phyloP scores from a whole-genome alignment of 2,888 invertebrate species.

The Busseola fusca region DNA sequence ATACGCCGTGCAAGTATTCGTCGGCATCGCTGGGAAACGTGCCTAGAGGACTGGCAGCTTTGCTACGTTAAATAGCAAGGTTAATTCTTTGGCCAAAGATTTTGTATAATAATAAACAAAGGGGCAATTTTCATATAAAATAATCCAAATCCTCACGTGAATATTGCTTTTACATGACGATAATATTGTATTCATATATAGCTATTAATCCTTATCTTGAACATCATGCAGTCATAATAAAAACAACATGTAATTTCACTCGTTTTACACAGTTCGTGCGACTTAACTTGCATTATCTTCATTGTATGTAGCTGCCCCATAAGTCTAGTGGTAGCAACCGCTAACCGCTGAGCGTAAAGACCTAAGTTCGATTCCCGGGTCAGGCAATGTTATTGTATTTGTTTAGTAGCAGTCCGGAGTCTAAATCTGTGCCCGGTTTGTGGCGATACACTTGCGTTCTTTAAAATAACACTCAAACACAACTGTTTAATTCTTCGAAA shows the following conservation, averaged over 20 bases:
- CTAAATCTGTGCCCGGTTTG: not conserved
- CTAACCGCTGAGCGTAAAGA: too few species aligned
- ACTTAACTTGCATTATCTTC: constrained; percentile 11
- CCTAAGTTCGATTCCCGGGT: not conserved
- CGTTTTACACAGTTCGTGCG: not conserved
- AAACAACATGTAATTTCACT: constrained; percentile 3
- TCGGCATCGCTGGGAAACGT: too few species aligned
- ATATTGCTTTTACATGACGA: constrained; percentile 9
- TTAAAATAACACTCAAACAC: not conserved
- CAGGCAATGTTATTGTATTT: too few species aligned
- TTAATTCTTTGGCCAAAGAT: too few species aligned
- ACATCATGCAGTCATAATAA: constrained; percentile 28
- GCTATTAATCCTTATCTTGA: constrained; percentile 12
- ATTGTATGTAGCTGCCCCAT: not conserved
- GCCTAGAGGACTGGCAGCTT: too few species aligned
- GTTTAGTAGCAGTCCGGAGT: not conserved
- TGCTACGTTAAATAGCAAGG: too few species aligned
- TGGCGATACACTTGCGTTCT: not conserved
- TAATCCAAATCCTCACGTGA: not conserved
- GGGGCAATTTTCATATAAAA: not conserved
- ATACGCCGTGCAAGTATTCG: too few species aligned
- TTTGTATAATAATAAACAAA: not conserved
- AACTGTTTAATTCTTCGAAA: not conserved
- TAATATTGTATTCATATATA: not conserved
- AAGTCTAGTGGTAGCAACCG: not conserved